These are phyloP conservation scores for Mastomys coucha DNA, from an alignment of 2,113 vertebrate species.

Conservation along the genomic window DNA sequence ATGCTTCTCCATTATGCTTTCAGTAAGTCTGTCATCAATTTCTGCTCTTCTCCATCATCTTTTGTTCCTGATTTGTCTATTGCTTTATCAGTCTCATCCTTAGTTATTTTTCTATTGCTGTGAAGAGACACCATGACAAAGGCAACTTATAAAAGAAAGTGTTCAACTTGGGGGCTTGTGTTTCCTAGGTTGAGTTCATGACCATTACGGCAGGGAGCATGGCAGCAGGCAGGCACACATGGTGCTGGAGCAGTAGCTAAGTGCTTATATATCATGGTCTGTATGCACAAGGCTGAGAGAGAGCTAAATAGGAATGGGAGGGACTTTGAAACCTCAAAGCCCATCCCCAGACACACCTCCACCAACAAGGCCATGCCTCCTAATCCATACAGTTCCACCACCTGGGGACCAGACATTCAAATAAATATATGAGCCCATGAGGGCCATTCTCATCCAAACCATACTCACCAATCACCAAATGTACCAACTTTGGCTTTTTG, in stretches of 20 bases:
- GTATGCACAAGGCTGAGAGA: neutral
- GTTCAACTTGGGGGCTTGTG: neutral
- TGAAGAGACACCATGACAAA: neutral
- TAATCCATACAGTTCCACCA: neutral
- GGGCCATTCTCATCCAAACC: neutral
- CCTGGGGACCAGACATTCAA: neutral
- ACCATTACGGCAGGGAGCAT: neutral
- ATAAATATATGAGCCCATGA: neutral
- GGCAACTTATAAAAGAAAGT: neutral
- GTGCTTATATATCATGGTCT: neutral
- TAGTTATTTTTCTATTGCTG: neutral
- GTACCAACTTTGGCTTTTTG: neutral
- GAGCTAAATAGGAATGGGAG: neutral
- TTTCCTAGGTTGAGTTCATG: neutral
- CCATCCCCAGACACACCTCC: neutral
- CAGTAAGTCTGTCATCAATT: rapidly evolving
- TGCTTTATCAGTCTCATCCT: neutral
- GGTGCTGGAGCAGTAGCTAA: neutral
- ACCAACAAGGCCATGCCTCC: neutral
- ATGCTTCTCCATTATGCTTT: neutral
- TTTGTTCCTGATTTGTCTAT: neutral
- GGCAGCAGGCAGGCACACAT: neutral
- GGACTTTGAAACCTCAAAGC: neutral
- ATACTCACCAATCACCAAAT: neutral
- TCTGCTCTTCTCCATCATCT: neutral